Percentiles rank a stretch among this genome's conserved stretches.
Conservation (phyloP, 2,888 invertebrate species). For the Agrenia bidenticulata region DNA sequence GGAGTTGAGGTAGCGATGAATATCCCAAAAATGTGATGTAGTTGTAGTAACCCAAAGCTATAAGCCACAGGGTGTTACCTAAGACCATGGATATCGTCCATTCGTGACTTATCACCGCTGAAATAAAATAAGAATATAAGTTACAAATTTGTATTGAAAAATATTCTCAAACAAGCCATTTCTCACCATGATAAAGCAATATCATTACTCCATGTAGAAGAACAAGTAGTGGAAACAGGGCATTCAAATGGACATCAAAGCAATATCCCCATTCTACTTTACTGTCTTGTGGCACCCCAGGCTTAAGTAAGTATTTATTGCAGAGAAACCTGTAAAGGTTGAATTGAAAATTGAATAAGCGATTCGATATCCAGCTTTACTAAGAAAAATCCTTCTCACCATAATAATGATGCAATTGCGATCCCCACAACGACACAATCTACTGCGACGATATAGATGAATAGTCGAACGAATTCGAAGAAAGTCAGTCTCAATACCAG, state of each 20-base stretch:
- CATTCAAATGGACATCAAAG: conserved; percentile 98
- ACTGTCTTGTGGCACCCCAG: conserved; percentile 65
- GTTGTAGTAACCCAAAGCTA: conserved; percentile 85
- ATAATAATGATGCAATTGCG: conserved; percentile 81
- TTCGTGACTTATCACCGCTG: conserved; percentile 75
- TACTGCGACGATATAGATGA: conserved; percentile 87
- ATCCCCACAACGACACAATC: conserved; percentile 90
- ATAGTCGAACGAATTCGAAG: conserved; percentile 73
- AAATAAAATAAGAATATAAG: conserved; percentile 54
- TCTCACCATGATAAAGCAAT: conserved; percentile 75
- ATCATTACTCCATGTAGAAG: conserved; percentile 90
- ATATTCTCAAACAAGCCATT: conserved; percentile 50
- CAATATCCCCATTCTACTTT: conserved; percentile 98
- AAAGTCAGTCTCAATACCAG: conserved; percentile 71
- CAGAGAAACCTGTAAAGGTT: conserved; percentile 68
- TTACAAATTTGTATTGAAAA: too few species aligned
- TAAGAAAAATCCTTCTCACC: conserved; percentile 61
- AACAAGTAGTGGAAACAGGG: conserved; percentile 94
- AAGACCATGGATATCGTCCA: conserved; percentile 78
- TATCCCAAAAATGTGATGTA: conserved; percentile 98
- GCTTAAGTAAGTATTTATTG: conserved; percentile 74
- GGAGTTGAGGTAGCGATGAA: conserved; percentile 80
- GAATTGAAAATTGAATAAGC: background rate
- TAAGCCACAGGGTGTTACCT: conserved; percentile 84
- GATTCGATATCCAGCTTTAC: background rate